phyloP scores from a whole-genome alignment of 2,888 invertebrate species.

The Mechanitis mazaeus region DNA sequence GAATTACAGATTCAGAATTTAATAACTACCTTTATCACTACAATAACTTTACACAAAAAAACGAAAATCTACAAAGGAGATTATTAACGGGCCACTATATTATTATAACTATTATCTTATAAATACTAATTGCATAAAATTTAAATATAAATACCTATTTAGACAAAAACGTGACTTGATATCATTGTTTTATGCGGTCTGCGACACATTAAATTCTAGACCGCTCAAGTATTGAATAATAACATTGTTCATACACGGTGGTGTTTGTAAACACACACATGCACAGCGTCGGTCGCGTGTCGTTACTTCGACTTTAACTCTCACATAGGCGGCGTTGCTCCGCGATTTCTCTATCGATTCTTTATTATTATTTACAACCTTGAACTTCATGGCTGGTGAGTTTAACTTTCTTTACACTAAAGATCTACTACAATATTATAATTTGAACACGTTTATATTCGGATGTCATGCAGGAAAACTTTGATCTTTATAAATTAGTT shows the following conservation, averaged over 20 bases:
- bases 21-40: too few species aligned
- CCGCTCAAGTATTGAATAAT: slow-evolving; percentile 57
- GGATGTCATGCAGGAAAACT: slow-evolving; percentile 21
- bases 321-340: slow-evolving; percentile 53
- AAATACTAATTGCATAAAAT: too few species aligned
- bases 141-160: too few species aligned
- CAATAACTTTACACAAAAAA: too few species aligned
- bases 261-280: slow-evolving; percentile 59
- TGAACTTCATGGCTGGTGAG: slow-evolving; percentile 72
- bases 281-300: slow-evolving; percentile 39
- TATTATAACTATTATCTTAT: too few species aligned
- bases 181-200: slow-evolving; percentile 27
- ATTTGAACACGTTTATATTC: slow-evolving; percentile 16
- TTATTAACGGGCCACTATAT: too few species aligned
- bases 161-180: too few species aligned
- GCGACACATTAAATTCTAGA: slow-evolving; percentile 50
- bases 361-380: slow-evolving; percentile 43
- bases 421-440: not conserved
- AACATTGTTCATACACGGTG: slow-evolving; percentile 59
- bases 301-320: slow-evolving; percentile 56
- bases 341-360: slow-evolving; percentile 70
- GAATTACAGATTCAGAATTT: too few species aligned
- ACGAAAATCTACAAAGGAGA: too few species aligned
- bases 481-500: slow-evolving; percentile 26
- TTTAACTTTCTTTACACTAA: slow-evolving; percentile 25